Percentiles rank a stretch among this genome's conserved stretches.
Conservation (phyloP, 2,888 invertebrate genomes). For the Pheosia gnoma region DNA sequence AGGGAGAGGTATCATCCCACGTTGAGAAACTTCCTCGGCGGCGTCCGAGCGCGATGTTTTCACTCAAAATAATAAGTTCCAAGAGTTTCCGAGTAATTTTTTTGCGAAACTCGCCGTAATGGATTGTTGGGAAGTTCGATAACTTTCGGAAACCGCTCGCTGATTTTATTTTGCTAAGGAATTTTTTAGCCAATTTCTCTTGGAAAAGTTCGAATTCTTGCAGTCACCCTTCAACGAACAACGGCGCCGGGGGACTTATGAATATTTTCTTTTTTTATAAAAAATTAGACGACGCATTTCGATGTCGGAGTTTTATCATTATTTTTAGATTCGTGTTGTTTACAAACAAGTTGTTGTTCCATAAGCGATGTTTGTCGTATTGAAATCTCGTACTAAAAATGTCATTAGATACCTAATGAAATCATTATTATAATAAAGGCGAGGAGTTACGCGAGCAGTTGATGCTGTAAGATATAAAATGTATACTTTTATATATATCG, state of each 20-base stretch:
- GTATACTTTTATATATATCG: too few species aligned
- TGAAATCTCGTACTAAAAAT: neutral
- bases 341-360: slow-evolving; percentile 10
- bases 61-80: slow-evolving; percentile 82
- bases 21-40: slow-evolving; percentile 60
- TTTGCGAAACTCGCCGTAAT: slow-evolving; percentile 82
- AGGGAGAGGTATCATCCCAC: slow-evolving; percentile 42
- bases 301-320: slow-evolving; percentile 26
- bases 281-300: slow-evolving; percentile 37
- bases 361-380: neutral
- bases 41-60: slow-evolving; percentile 78
- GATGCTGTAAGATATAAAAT: too few species aligned
- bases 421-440: too few species aligned
- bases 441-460: too few species aligned
- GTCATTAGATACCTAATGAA: too few species aligned
- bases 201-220: slow-evolving; percentile 75
- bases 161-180: slow-evolving; percentile 80
- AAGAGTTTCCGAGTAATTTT: slow-evolving; percentile 69
- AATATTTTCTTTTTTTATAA: slow-evolving; percentile 37
- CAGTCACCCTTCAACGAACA: slow-evolving; percentile 73
- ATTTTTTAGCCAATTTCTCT: slow-evolving; percentile 83
- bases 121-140: slow-evolving; percentile 82
- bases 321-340: slow-evolving; percentile 19
- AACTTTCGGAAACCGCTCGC: slow-evolving; percentile 82
- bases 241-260: slow-evolving; percentile 49